A percentile compares a stretch with the other conserved stretches of the same genome.
Evolutionary conservation across 2,797 vertebrate genomes (phyloP).

Genomic region (Labroides dimidiatus): DNA sequence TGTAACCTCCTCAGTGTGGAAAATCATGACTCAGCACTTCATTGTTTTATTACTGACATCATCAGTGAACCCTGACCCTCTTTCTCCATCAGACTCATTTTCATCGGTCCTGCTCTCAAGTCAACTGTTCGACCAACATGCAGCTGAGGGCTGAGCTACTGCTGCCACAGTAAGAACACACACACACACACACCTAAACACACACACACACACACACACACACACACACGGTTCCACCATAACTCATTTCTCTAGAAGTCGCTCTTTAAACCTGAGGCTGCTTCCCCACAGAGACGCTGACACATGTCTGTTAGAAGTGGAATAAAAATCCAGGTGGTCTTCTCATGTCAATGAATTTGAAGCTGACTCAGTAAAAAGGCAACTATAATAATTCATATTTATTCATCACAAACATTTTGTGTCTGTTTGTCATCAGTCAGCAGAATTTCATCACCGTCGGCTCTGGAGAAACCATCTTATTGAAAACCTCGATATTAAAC

Average conservation of each 20-base stretch:
- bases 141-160: slow-evolving; percentile 88
- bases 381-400: too few relatives aligned
- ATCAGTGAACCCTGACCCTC: slow-evolving; percentile 2
- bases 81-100: slow-evolving; percentile 86
- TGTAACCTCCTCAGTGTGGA: background rate
- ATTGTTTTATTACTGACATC: background rate
- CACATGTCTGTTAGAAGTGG: slow-evolving; percentile 9
- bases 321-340: background rate
- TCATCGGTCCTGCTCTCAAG: slow-evolving; percentile 89
- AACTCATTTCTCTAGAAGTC: too few relatives aligned
- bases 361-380: too few relatives aligned
- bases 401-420: background rate
- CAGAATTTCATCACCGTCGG: slow-evolving; percentile 88
- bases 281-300: background rate
- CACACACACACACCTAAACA: slow-evolving; percentile 19
- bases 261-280: background rate
- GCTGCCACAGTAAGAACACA: slow-evolving; percentile 89
- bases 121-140: slow-evolving; percentile 93
- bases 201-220: slow-evolving; percentile 21
- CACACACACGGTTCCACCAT: slow-evolving; percentile 19
- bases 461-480: slow-evolving; percentile 84
- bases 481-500: slow-evolving; percentile 88
- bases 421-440: slow-evolving; percentile 47
- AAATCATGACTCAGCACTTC: background rate
- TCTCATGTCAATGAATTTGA: too few relatives aligned